Percentiles rank a stretch among this genome's conserved stretches.
Conservation (phyloP, 2,797 vertebrate genomes). For the Synanceia verrucosa region DNA sequence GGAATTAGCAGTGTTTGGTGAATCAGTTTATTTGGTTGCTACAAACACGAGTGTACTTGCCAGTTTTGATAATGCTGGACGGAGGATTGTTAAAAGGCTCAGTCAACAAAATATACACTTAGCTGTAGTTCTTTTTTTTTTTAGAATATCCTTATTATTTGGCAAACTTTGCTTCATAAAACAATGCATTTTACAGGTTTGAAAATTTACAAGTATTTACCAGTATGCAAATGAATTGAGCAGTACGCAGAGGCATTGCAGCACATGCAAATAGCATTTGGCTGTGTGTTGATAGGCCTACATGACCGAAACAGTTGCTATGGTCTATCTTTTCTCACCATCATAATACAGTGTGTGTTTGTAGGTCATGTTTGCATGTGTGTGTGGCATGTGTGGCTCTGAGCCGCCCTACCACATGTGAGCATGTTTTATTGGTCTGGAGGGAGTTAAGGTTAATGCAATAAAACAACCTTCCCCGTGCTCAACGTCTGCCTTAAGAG, state of each 20-base stretch:
- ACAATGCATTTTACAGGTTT: constrained; percentile 10
- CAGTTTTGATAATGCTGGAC: background rate
- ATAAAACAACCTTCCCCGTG: constrained; percentile 74
- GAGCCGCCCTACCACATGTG: constrained; percentile 69
- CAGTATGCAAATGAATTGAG: constrained; percentile 24
- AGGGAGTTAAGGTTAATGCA: constrained; percentile 77
- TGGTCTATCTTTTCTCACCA: constrained; percentile 48
- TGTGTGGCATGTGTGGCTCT: constrained; percentile 51
- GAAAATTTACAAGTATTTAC: constrained; percentile 8
- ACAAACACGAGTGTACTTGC: constrained; percentile 8
- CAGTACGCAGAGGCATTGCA: constrained; percentile 8
- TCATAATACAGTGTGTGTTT: constrained; percentile 26
- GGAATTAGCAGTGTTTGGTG: constrained; percentile 9
- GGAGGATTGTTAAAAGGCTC: background rate
- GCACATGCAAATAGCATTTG: constrained; percentile 38
- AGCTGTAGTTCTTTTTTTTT: background rate
- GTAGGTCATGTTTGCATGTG: constrained; percentile 38
- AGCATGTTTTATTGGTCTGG: constrained; percentile 73
- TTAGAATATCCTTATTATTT: constrained; percentile 10
- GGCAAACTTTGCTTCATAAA: constrained; percentile 7
- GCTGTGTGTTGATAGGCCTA: constrained; percentile 32
- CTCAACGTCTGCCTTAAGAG: constrained; percentile 56
- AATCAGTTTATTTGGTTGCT: constrained; percentile 13
- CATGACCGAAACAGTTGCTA: constrained; percentile 45
- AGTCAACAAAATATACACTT: constrained; percentile 16